These are phyloP conservation scores for Rhagoletis pomonella DNA, from an alignment of 1,140 invertebrate genomes.

Conservation along the genomic window DNA sequence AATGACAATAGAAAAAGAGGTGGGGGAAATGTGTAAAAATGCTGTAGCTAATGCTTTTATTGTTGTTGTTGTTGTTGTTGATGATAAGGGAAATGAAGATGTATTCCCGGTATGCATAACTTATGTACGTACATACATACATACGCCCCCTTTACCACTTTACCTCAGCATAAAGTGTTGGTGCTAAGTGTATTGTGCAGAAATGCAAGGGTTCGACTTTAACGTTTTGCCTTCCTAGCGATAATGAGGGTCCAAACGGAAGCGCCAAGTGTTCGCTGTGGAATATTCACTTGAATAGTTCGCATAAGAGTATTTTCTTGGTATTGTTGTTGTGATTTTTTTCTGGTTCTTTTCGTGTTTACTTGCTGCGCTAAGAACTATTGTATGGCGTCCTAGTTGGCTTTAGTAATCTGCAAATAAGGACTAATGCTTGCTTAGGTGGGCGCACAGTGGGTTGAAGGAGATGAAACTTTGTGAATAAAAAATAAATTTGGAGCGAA, in stretches of 20 bases:
- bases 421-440: neutral
- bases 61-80: constrained; percentile 31
- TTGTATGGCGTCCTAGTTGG: constrained; percentile 9
- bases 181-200: neutral
- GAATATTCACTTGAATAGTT: constrained; percentile 15
- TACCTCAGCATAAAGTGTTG: neutral
- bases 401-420: neutral
- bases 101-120: constrained; percentile 48
- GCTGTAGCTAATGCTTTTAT: neutral
- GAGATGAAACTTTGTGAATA: neutral
- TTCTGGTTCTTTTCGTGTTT: constrained; percentile 20
- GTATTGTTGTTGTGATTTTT: constrained; percentile 15
- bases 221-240: neutral
- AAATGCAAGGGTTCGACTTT: neutral
- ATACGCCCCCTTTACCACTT: neutral
- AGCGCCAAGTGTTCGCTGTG: neutral
- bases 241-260: constrained; percentile 49
- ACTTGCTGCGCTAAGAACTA: constrained; percentile 21
- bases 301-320: constrained; percentile 9
- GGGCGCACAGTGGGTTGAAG: neutral
- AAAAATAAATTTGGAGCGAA: too few relatives aligned
- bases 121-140: neutral
- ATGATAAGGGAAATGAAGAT: constrained; percentile 49
- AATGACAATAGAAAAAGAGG: constrained; percentile 55
- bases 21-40: neutral